These are phyloP conservation scores for Drosophila varians DNA, from an alignment of 1,140 invertebrate species.

Conservation along the genomic window DNA sequence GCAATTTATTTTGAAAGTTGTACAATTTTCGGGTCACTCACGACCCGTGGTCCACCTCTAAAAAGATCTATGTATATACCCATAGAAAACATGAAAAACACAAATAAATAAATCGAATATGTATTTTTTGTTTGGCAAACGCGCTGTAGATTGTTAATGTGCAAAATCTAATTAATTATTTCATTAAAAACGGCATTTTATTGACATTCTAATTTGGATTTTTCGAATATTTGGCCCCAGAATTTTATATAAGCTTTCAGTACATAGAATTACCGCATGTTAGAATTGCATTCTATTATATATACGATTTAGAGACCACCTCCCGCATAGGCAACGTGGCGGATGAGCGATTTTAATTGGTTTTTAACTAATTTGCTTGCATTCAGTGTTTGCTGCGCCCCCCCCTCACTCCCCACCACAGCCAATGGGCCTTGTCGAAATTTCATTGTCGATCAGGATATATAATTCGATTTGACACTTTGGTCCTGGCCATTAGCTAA, in stretches of 20 bases:
- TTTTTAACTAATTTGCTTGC: constrained; percentile 80
- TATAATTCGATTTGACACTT: constrained; percentile 30
- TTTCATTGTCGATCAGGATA: constrained; percentile 20
- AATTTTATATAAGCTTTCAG: constrained; percentile 6
- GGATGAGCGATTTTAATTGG: constrained; percentile 79
- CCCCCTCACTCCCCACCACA: too few species aligned
- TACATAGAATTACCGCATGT: constrained; percentile 12
- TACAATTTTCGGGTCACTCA: constrained; percentile 4
- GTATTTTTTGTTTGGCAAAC: constrained; percentile 34
- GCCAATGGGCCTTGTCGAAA: neutral
- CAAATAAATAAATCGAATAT: constrained; percentile 6
- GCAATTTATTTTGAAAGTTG: too few species aligned
- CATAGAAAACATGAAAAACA: constrained; percentile 17
- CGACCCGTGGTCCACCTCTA: constrained; percentile 6
- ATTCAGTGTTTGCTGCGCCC: too few species aligned
- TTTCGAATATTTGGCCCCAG: constrained; percentile 54
- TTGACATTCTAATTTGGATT: constrained; percentile 81
- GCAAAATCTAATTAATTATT: constrained; percentile 82
- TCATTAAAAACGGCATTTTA: constrained; percentile 78
- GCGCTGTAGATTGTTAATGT: constrained; percentile 73
- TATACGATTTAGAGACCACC: neutral
- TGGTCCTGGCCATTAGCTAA: neutral
- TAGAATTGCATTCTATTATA: neutral
- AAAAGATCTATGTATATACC: constrained; percentile 12
- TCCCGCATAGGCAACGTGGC: constrained; percentile 42